A percentile compares a stretch with the other conserved stretches of the same genome.
Evolutionary conservation across 1,140 invertebrate genomes (phyloP).

Genomic region (Spodoptera frugiperda): DNA sequence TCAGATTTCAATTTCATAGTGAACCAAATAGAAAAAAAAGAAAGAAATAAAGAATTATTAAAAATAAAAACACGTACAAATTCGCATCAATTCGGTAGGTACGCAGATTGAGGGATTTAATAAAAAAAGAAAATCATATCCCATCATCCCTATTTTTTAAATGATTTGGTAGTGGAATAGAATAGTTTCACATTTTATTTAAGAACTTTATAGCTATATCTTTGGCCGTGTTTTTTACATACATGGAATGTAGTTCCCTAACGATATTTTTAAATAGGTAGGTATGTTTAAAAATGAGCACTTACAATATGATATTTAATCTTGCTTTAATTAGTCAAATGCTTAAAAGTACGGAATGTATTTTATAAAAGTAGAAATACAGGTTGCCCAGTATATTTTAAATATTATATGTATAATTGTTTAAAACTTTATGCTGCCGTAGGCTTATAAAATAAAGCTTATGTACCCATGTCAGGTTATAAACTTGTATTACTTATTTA

Average conservation of each 20-base stretch:
- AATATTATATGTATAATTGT: neutral
- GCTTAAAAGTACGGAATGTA: conserved; percentile 41
- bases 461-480: too few species aligned
- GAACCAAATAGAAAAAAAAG: too few species aligned
- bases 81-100: too few species aligned
- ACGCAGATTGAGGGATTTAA: too few species aligned
- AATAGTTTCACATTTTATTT: conserved; percentile 3
- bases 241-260: conserved; percentile 38
- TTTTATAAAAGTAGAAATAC: neutral
- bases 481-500: too few species aligned
- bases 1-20: too few species aligned
- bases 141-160: neutral
- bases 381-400: neutral
- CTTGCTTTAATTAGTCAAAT: neutral
- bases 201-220: conserved; percentile 19
- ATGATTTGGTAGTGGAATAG: conserved; percentile 16
- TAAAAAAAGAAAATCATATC: too few species aligned
- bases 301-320: neutral
- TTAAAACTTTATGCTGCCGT: neutral
- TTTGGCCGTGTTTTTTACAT: conserved; percentile 25
- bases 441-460: too few species aligned
- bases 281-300: neutral
- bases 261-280: neutral
- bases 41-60: too few species aligned
- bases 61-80: too few species aligned